Evolutionary conservation across 2,113 vertebrate genomes (phyloP), one percentile per base, ranked within the genome.

Genomic region (Chauna torquata): DNA sequence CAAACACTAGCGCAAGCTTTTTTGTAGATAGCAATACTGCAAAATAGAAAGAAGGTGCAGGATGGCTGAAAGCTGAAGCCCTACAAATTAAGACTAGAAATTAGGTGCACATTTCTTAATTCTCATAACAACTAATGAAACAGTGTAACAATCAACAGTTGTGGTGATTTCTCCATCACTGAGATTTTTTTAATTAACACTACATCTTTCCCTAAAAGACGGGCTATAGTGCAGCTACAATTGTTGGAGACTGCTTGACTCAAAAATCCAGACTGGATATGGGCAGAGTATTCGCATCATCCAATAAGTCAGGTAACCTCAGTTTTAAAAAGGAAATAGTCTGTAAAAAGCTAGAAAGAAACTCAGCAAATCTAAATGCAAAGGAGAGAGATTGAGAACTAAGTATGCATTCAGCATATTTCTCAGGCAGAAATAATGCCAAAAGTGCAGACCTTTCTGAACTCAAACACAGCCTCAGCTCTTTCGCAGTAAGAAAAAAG

Each of bases 131-230:
- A 82, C 47, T 89, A 49, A 24, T 27, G 64, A 47, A 42, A 28
- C 27, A 66, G 13, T 6, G 12, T 47, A 84, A 71, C 7, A 77
- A 25, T 27, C 11, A 52, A 12, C 0, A 0, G 16, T 3, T 86
- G 44, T 27, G 58, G 32, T 15, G 11, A 30, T 45, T 70, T 82
- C 34, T 77, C 50, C 22, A 61, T 40, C 40, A 66, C 17, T 10
- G 12, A 15, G 23, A 57, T 25, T 23, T 18, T 38, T 80, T 69
- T 24, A 82, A 32, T 42, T 55, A 86, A 49, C 8, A 25, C 2
- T 65, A 61, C n/a, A 79, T 47, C 27, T 76, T 65, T 69, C 34
- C 27, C 15, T n/a, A 85, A 69, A 89, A 64, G n/a, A 24, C 30
- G 58, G 16, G 62, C 8, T 9, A 19, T 17, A 34, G 32, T 52